phyloP scores from a whole-genome alignment of 2,797 vertebrate species.

The Pantherophis vulpinus region DNA sequence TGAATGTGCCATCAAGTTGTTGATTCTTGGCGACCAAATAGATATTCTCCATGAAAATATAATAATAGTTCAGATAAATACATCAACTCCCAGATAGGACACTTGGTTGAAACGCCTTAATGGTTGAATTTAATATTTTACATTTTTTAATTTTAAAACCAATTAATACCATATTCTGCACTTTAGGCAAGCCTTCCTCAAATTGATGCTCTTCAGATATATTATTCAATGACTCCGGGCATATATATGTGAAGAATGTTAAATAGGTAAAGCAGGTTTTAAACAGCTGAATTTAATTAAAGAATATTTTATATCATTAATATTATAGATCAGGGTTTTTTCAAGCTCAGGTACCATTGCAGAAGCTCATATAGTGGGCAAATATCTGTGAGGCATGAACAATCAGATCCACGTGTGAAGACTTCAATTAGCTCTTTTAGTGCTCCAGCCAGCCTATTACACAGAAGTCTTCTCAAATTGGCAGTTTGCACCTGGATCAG shows the following conservation, averaged over 20 bases:
- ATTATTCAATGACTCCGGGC: not conserved
- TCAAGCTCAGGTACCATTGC: not conserved
- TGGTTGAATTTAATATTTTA: not conserved
- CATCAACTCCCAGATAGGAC: not conserved
- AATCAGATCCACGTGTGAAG: not conserved
- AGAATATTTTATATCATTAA: not conserved
- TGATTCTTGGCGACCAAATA: not conserved
- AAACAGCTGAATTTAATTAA: not conserved
- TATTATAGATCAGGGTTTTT: not conserved
- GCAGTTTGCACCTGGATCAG: not conserved
- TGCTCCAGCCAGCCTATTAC: not conserved
- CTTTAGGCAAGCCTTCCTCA: rapidly evolving
- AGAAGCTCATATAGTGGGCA: not conserved
- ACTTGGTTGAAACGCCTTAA: not conserved
- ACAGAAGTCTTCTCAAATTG: not conserved
- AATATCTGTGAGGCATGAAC: not conserved
- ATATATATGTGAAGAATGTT: not conserved
- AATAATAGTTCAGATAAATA: not conserved
- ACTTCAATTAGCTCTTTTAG: not conserved
- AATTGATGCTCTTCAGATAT: not conserved
- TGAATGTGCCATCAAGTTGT: not conserved
- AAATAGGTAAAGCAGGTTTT: not conserved
- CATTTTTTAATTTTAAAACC: rapidly evolving
- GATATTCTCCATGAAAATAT: not conserved
- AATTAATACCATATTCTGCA: not conserved